Evolutionary conservation across 2,888 invertebrate species (phyloP).

Genomic region (Lacanobia wlatinum): DNA sequence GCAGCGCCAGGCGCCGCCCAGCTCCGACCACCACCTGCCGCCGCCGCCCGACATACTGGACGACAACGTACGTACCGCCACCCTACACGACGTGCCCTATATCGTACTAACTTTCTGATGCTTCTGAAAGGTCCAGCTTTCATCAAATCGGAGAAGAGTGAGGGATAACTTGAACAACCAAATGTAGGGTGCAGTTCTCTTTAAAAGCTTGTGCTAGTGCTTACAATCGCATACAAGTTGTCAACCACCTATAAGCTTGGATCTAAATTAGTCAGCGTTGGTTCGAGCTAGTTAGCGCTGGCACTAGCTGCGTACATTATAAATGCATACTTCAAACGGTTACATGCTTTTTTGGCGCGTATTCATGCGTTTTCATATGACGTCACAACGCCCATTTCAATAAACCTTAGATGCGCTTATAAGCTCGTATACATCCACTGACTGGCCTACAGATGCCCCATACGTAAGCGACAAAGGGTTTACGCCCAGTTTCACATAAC

Average conservation of each 20-base stretch:
- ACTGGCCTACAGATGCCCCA: no score
- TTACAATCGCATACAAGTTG: neutral
- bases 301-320: neutral
- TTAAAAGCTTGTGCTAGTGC: neutral
- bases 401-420: no score
- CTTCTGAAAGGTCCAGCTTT: constrained; percentile 4
- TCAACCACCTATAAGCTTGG: no score
- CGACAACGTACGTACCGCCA: constrained; percentile 77
- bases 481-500: neutral
- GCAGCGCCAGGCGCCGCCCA: constrained; percentile 82
- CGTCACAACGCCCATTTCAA: no score
- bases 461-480: neutral
- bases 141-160: neutral
- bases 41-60: constrained; percentile 87
- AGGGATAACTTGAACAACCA: neutral
- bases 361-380: neutral
- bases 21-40: constrained; percentile 88
- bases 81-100: neutral
- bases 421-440: no score
- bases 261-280: neutral
- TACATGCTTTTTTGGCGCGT: neutral
- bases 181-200: neutral
- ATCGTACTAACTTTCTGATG: no score
- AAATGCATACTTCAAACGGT: neutral
- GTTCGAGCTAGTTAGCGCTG: neutral